These are phyloP conservation scores for Oncorhynchus tshawytscha DNA, from an alignment of 2,113 vertebrate species.

Conservation along the genomic window DNA sequence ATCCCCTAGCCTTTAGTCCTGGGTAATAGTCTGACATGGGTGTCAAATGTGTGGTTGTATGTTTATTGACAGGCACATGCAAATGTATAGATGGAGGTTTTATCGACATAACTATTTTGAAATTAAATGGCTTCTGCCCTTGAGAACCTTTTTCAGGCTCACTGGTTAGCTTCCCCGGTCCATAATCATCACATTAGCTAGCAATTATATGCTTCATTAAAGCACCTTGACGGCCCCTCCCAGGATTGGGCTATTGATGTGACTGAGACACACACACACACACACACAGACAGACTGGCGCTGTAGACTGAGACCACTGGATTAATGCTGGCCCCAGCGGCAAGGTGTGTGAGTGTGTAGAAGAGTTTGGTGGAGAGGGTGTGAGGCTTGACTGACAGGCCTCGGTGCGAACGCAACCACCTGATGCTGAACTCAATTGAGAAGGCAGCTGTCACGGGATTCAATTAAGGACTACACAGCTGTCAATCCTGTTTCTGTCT, in stretches of 20 bases:
- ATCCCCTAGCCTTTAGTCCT: no score
- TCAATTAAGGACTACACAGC: slow-evolving; percentile 28
- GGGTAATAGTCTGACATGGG: no score
- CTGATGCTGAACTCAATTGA: slow-evolving; percentile 21
- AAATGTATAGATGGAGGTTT: not conserved
- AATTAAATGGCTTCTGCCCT: not conserved
- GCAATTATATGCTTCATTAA: slow-evolving; percentile 29
- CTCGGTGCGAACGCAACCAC: not conserved
- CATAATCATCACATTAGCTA: slow-evolving; percentile 18
- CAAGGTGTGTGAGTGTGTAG: slow-evolving; percentile 10
- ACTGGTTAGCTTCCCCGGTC: slow-evolving; percentile 5
- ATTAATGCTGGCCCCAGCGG: not conserved
- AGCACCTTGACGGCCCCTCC: slow-evolving; percentile 17
- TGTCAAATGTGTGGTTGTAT: no score
- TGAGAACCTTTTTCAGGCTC: not conserved
- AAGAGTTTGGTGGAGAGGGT: not conserved
- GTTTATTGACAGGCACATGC: not conserved
- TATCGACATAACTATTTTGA: not conserved
- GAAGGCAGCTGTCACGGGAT: slow-evolving; percentile 36
- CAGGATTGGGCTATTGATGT: not conserved
- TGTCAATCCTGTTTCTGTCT: slow-evolving; percentile 5
- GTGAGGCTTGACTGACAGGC: slow-evolving; percentile 21
- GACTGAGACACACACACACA: not conserved
- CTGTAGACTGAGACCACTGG: not conserved
- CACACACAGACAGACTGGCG: no score